Conservation (phyloP, 2,888 invertebrate genomes). For the Cerceris rybyensis region DNA sequence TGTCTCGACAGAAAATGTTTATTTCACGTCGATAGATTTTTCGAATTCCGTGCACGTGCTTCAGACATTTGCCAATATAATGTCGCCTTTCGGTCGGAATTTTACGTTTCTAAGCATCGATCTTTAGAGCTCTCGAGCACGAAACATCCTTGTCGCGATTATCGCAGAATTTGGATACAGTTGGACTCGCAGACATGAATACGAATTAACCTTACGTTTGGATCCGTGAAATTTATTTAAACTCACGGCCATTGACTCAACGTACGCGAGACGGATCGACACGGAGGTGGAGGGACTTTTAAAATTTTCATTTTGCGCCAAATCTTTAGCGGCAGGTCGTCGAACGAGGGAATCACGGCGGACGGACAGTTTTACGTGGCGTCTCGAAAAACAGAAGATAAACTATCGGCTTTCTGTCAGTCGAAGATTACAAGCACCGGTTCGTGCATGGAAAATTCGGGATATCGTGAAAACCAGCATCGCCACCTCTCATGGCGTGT, state of each 20-base stretch:
- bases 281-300: constrained; percentile 12
- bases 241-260: constrained; percentile 36
- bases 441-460: constrained; percentile 13
- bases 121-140: background rate
- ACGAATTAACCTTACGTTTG: constrained; percentile 48
- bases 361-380: background rate
- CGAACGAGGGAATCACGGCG: constrained; percentile 3
- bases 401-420: constrained; percentile 55
- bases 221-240: constrained; percentile 37
- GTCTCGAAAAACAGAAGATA: constrained; percentile 23
- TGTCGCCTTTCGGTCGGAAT: constrained; percentile 33
- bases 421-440: constrained; percentile 15
- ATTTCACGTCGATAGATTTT: constrained; percentile 18
- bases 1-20: background rate
- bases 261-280: background rate
- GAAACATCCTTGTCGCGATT: constrained; percentile 46
- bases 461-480: constrained; percentile 9
- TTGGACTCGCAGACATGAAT: constrained; percentile 41
- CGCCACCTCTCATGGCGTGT: background rate
- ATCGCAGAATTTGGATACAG: constrained; percentile 61
- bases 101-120: constrained; percentile 30
- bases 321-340: background rate
- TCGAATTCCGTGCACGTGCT: constrained; percentile 41
- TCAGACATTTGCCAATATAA: constrained; percentile 44
- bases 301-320: constrained; percentile 24